Percentiles rank a stretch among this genome's conserved stretches.
These are phyloP conservation scores for Amblyraja radiata DNA, from an alignment of 2,797 vertebrate species.

Conservation along the genomic window DNA sequence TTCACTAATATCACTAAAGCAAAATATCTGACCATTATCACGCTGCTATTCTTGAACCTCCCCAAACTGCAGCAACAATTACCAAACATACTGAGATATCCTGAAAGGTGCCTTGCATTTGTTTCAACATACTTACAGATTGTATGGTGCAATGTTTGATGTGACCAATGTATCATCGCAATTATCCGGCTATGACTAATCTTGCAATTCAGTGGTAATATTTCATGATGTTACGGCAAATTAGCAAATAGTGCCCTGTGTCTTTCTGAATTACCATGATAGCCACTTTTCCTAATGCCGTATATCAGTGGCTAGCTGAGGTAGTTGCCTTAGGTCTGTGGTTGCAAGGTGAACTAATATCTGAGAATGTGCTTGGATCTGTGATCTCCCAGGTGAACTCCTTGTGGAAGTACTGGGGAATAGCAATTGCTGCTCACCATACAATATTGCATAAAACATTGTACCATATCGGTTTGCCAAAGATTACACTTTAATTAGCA, in stretches of 20 bases:
- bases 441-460: background rate
- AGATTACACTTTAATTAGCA: too few species aligned
- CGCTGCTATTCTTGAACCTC: too few species aligned
- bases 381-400: background rate
- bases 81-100: too few species aligned
- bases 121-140: background rate
- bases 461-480: too few species aligned
- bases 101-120: too few species aligned
- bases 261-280: too few species aligned
- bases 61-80: too few species aligned
- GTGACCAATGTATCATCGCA: background rate
- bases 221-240: background rate
- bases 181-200: background rate
- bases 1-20: too few species aligned
- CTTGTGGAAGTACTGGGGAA: background rate
- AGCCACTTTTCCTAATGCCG: too few species aligned
- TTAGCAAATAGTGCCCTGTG: background rate
- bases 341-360: background rate
- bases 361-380: background rate
- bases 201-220: background rate
- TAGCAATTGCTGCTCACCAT: background rate
- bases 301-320: background rate
- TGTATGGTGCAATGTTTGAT: background rate
- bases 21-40: too few species aligned
- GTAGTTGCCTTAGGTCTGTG: background rate